Evolutionary conservation across 1,140 invertebrate species (phyloP).

Genomic region (Mizuhopecten yessoensis): DNA sequence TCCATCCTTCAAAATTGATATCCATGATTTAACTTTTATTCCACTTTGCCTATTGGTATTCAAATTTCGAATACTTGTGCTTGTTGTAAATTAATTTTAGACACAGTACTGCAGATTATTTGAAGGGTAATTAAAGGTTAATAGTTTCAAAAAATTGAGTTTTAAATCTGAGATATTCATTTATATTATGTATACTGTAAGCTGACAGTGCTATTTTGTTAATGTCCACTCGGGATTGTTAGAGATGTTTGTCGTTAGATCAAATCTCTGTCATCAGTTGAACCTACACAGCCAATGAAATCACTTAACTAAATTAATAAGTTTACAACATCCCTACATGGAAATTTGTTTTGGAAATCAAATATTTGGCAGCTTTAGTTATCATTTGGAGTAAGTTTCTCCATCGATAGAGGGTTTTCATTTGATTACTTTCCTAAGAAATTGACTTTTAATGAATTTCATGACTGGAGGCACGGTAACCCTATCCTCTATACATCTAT

Average conservation of each 20-base stretch:
- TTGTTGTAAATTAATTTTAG: too few species aligned
- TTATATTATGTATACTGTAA: neutral
- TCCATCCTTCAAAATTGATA: neutral
- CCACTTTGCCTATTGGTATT: neutral
- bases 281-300: neutral
- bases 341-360: neutral
- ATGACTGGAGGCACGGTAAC: too few species aligned
- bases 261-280: neutral
- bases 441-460: too few species aligned
- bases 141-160: too few species aligned
- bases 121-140: too few species aligned
- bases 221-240: neutral
- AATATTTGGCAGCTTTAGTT: neutral
- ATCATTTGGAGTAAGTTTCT: neutral
- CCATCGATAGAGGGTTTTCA: neutral
- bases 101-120: too few species aligned
- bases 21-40: too few species aligned
- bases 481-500: too few species aligned
- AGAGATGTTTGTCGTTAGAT: neutral
- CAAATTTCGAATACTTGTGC: neutral
- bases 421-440: too few species aligned
- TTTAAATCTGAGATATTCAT: too few species aligned
- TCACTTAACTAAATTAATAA: constrained; percentile 27
- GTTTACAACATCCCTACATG: neutral
- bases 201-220: neutral